A percentile compares a stretch with the other conserved stretches of the same genome.
These are phyloP conservation scores for Metallyticus violacea DNA, from an alignment of 2,888 invertebrate genomes.

Conservation along the genomic window DNA sequence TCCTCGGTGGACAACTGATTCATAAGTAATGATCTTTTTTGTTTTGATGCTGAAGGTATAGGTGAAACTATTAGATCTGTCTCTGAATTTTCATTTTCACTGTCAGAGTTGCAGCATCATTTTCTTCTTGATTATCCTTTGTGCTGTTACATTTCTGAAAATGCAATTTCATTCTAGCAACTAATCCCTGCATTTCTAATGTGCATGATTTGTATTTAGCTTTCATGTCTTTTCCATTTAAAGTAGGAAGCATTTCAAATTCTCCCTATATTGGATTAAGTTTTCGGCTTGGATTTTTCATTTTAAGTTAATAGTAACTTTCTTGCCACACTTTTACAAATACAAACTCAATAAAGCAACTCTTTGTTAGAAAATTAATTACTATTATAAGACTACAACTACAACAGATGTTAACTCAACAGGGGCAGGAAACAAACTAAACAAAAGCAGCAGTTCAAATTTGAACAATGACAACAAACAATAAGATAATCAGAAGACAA, in stretches of 20 bases:
- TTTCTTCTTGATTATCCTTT: not conserved
- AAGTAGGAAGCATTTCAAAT: not conserved
- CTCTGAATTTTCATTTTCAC: not conserved
- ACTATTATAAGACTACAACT: not conserved
- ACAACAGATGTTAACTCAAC: not conserved
- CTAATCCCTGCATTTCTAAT: not conserved
- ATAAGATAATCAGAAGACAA: not conserved
- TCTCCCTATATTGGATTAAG: not conserved
- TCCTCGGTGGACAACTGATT: too few relatives aligned
- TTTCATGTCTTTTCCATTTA: not conserved
- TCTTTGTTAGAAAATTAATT: not conserved
- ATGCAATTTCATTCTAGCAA: not conserved
- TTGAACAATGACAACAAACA: not conserved
- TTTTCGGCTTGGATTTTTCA: not conserved
- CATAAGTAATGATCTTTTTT: too few relatives aligned
- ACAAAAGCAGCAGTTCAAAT: not conserved
- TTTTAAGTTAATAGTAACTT: not conserved
- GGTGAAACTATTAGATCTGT: not conserved
- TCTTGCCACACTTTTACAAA: too few relatives aligned
- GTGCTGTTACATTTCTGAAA: not conserved
- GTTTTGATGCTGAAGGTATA: too few relatives aligned
- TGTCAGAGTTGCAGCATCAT: not conserved
- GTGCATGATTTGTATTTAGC: not conserved
- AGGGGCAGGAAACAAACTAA: not conserved
- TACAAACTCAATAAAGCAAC: not conserved